Base-by-base conservation (phyloP, 1,140 invertebrate species). In the Cydia fagiglandana region DNA sequence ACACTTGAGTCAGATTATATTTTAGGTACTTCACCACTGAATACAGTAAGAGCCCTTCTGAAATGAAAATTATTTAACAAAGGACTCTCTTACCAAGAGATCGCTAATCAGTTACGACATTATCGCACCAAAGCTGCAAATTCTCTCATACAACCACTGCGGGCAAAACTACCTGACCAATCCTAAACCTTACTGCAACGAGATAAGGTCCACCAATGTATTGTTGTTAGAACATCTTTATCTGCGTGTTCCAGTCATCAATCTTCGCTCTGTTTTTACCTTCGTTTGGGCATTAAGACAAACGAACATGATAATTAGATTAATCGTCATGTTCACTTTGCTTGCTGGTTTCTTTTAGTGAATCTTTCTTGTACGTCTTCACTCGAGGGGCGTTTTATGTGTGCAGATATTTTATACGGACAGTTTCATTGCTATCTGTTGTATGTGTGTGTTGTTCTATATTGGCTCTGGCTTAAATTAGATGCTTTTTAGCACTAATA, bases 251-350 rank as follows among this genome's bases (percentile, higher is more conserved):
- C 56, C 56, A 61, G 56, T 61, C 56, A 61, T 61, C 56, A 61
- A 61, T 61, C 56, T 61, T 61, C 56, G 17, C 4, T 12, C 56
- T 10, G 56, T 61, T 61, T 61, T 61, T 61, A 61, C 56, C 56
- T 61, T 24, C 56, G 56, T 9, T 12, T 12, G 17, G 56, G 20
- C 56, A 61, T 24, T 61, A 61, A 61, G 56, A 61, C 56, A 61
- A 61, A 61, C 56, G 56, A 61, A 61, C 56, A 61, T 61, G 56
- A 61, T 61, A 61, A 61, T 61, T 61, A 61, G 56, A 61, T 61
- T 61, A 61, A 61, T 61, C 20, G 56, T 24, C 56, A 61, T 61
- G 56, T 61, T 61, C 17, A 24, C 56, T 61, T 61, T 61, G 56
- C 20, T 61, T 61, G 50, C 5, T 24, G 20, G 5, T 24, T 61